Conservation (phyloP, 2,888 invertebrate genomes). For the Drosophila robusta region DNA sequence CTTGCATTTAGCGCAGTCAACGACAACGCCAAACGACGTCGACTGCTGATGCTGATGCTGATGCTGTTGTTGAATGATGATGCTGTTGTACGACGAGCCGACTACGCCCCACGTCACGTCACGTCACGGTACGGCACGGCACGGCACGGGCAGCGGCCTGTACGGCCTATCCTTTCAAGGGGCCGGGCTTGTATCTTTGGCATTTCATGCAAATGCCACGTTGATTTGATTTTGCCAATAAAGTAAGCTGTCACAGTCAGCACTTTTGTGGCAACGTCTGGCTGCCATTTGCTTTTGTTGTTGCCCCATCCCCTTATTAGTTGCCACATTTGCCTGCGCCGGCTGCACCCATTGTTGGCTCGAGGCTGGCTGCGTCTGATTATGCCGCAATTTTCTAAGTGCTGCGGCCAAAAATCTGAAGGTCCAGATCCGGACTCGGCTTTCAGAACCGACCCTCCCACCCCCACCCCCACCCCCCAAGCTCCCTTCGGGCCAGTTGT, state of each 20-base stretch:
- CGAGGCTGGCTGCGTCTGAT: conserved; percentile 65
- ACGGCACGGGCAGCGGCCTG: no score
- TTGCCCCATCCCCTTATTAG: conserved; percentile 18
- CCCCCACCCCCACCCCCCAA: conserved; percentile 6
- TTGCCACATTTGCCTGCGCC: neutral
- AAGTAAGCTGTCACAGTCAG: conserved; percentile 83
- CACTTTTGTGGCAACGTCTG: conserved; percentile 73
- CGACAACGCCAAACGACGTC: conserved; percentile 31
- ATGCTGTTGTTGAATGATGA: conserved; percentile 17
- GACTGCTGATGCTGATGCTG: conserved; percentile 16
- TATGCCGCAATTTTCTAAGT: conserved; percentile 80
- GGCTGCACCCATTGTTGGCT: conserved; percentile 49
- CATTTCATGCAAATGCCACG: conserved; percentile 76
- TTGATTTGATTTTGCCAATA: conserved; percentile 82
- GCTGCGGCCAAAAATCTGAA: conserved; percentile 63
- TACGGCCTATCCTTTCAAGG: neutral
- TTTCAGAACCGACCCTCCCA: neutral
- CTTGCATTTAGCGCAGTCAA: conserved; percentile 76
- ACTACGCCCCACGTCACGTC: conserved; percentile 1
- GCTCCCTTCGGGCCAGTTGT: conserved; percentile 11
- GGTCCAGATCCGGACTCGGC: conserved; percentile 9
- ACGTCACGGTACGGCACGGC: no score
- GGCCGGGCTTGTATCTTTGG: conserved; percentile 67
- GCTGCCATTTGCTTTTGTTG: conserved; percentile 6
- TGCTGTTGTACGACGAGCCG: conserved; percentile 17